Evolutionary conservation across 2,113 vertebrate species (phyloP).

Genomic region (Aptenodytes forsteri): DNA sequence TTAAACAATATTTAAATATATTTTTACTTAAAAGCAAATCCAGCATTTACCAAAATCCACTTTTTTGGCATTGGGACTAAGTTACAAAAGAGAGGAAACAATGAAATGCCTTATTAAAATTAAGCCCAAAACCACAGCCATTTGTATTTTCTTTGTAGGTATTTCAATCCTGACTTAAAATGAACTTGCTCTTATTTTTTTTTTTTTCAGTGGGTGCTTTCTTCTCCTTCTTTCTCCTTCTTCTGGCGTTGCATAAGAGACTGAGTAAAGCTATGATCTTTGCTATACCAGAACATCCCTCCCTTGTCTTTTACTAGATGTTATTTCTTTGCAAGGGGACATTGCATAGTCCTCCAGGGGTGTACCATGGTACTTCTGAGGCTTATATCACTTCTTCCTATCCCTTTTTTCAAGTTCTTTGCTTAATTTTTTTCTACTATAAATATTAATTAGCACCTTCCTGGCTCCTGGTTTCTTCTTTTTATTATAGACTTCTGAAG

Average conservation of each 20-base stretch:
- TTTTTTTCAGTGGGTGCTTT: accelerated
- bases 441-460: neutral
- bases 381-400: neutral
- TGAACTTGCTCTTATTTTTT: neutral
- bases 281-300: neutral
- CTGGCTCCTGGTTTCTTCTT: neutral
- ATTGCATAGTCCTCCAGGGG: neutral
- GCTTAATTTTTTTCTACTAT: neutral
- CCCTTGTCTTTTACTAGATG: neutral
- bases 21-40: neutral
- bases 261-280: neutral
- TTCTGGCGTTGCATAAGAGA: neutral
- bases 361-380: neutral
- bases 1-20: neutral
- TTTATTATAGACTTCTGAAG: neutral
- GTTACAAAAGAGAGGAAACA: neutral
- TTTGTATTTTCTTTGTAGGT: neutral
- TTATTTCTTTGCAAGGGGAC: neutral
- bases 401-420: neutral
- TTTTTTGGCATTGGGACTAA: neutral
- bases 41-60: neutral
- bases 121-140: neutral
- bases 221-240: neutral
- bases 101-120: neutral
- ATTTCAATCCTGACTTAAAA: neutral